Base-by-base conservation (phyloP, 2,888 invertebrate genomes). In the Protonemura montana region DNA sequence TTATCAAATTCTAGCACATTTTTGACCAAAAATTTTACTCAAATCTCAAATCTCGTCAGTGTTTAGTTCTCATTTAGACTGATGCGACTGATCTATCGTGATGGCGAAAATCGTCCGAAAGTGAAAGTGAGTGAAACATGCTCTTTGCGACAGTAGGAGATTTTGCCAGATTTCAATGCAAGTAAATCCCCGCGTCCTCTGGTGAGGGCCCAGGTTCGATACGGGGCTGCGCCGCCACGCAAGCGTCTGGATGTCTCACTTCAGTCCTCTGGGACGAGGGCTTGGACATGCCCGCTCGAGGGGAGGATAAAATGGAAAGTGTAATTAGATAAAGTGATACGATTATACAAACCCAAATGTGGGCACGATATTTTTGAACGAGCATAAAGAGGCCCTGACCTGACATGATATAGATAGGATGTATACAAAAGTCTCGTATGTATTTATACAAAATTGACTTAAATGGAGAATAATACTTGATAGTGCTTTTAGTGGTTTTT, bases 241-340 rank as follows among this genome's bases (percentile, higher is more conserved):
- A 21, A 59, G 16, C 13, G 59, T 59, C 3, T 59, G 59, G 59
- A 59, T 21, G 59, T 59, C 59, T 59, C 59, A 59, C 59, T 59
- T 21, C 1, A 21, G 59, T 21, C 59, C 59, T 59, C 13, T 59
- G 59, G 59, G 59, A 59, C 59, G 13, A 59, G 59, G 59, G 16
- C 7, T 35, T 10, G 13, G 59, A 21, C 59, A 16, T 21, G 59
- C 59, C 21, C 21, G 59, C 59, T 16, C 13, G 13, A 21, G 59
- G 78, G 28, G 26, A n/a, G 13, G 78, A 16, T 5, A 0, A 5
- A 28, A 28, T 26, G 78, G 78, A 28, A 28, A 28, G 78, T 26
- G 78, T 78, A 78, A 78, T 78, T 78, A 27, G 78, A 78, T 78
- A 78, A 78, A 78, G 78, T 78, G 78, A 78, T 78, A 10, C 26